phyloP scores from a whole-genome alignment of 2,113 vertebrate species.

The Indicator indicator region DNA sequence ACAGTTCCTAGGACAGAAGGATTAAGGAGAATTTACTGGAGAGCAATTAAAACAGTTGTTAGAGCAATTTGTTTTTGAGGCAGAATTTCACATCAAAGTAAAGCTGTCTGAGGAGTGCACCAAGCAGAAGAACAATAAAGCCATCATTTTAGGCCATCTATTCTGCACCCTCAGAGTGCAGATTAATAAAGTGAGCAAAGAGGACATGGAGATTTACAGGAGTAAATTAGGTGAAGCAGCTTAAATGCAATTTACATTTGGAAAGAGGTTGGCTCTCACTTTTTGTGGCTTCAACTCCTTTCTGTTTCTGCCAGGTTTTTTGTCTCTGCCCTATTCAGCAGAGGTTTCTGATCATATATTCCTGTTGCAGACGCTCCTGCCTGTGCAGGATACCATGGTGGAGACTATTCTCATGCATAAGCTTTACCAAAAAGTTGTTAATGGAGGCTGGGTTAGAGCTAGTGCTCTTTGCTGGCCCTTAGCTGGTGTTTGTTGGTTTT shows the following conservation, averaged over 20 bases:
- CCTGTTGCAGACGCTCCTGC: neutral
- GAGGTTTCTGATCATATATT: neutral
- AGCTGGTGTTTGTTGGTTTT: neutral
- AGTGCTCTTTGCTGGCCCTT: neutral
- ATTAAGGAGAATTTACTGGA: constrained; percentile 68
- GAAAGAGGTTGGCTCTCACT: neutral
- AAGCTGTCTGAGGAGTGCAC: neutral
- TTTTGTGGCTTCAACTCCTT: neutral
- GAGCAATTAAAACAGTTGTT: constrained; percentile 57
- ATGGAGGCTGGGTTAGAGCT: neutral
- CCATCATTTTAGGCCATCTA: constrained; percentile 3
- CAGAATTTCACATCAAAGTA: constrained; percentile 54
- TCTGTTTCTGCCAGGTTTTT: neutral
- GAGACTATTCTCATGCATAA: neutral
- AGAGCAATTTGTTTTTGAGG: constrained; percentile 44
- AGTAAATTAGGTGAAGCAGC: neutral
- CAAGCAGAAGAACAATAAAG: constrained; percentile 28
- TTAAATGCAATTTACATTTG: constrained; percentile 3
- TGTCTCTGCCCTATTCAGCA: neutral
- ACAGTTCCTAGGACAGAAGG: constrained; percentile 33
- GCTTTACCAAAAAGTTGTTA: neutral
- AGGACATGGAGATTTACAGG: neutral
- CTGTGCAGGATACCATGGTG: fast-evolving
- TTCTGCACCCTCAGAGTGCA: constrained; percentile 10
- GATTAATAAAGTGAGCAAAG: constrained; percentile 31